Evolutionary conservation across 2,888 invertebrate species (phyloP), one percentile per base, ranked within the genome.

Genomic region (Schrankia costaestrigalis): DNA sequence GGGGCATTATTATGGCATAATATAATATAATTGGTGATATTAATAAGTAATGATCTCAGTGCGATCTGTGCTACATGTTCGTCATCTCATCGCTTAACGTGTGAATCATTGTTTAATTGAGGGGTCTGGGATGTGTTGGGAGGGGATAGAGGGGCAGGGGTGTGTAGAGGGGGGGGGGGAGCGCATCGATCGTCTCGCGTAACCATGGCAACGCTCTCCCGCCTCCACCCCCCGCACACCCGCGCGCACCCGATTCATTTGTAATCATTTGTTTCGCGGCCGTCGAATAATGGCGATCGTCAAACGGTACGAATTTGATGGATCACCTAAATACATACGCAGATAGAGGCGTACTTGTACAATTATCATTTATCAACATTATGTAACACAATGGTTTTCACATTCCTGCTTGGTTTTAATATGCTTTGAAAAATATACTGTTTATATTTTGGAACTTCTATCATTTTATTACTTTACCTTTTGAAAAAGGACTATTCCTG

Each of bases 221-320:
- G 45, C 60, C 35, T 56, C 48, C 59, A 45, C 57, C 37, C 56
- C 58, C 63, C 62, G 53, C 41, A 38, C 73, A 67, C 72, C 57
- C 37, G 55, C 58, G 63, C 62, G 53, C 41, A 38, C 73, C 67
- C 72, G 65, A 78, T 83, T 82, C 85, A 85, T 85, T 86, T 86
- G 86, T 86, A 81, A 86, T 85, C 86, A 84, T 87, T 87, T 87
- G 86, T 85, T 87, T 86, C 81, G 77, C 74, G 67, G 72, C 74
- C 72, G 67, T 77, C 79, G 77, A 77, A 84, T 83, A 79, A 81
- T 77, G 78, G 76, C 62, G 63, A 68, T 75, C 71, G 73, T 80
- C 78, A 77, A 78, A 81, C 67, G 63, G 69, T 61, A 74, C 57
- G 69, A 78, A 78, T 79, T 78, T 84, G 80, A 86, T 84, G 71